Evolutionary conservation across 1,140 invertebrate genomes (phyloP).

Genomic region (Drosophila kikkawai): DNA sequence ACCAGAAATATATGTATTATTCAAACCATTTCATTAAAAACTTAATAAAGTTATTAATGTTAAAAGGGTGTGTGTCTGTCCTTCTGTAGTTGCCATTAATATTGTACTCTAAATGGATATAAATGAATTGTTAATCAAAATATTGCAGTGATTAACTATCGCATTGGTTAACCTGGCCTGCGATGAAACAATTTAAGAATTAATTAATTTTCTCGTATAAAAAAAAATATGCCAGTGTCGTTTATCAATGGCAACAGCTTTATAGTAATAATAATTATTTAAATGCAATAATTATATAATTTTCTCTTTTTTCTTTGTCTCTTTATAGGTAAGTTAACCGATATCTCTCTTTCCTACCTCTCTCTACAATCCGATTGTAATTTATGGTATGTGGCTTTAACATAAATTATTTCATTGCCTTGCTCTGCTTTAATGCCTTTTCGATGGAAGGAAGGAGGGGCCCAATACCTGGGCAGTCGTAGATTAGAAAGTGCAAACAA

Average conservation of each 20-base stretch:
- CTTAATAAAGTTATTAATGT: constrained; percentile 72
- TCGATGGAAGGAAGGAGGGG: neutral
- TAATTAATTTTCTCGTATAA: constrained; percentile 19
- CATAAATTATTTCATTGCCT: constrained; percentile 22
- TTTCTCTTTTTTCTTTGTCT: constrained; percentile 30
- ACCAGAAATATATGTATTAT: constrained; percentile 64
- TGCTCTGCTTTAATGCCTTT: constrained; percentile 5
- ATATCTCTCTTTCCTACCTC: neutral
- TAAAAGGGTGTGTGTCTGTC: constrained; percentile 24
- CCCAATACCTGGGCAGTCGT: neutral
- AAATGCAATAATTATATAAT: constrained; percentile 37
- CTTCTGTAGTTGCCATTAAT: constrained; percentile 19
- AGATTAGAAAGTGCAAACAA: constrained; percentile 50
- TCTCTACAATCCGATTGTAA: constrained; percentile 24
- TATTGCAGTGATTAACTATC: constrained; percentile 44
- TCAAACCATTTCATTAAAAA: constrained; percentile 56
- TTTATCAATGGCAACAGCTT: constrained; percentile 27
- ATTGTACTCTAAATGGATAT: constrained; percentile 44
- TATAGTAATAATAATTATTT: constrained; percentile 18
- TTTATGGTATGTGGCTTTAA: constrained; percentile 63
- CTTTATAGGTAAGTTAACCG: constrained; percentile 66
- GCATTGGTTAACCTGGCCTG: constrained; percentile 42
- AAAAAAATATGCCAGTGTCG: constrained; percentile 21
- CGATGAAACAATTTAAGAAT: constrained; percentile 22
- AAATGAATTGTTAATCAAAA: constrained; percentile 69